Percentiles rank a stretch among this genome's conserved stretches.
phyloP scores from a whole-genome alignment of 2,888 invertebrate genomes.

The Platycheirus rosarum region DNA sequence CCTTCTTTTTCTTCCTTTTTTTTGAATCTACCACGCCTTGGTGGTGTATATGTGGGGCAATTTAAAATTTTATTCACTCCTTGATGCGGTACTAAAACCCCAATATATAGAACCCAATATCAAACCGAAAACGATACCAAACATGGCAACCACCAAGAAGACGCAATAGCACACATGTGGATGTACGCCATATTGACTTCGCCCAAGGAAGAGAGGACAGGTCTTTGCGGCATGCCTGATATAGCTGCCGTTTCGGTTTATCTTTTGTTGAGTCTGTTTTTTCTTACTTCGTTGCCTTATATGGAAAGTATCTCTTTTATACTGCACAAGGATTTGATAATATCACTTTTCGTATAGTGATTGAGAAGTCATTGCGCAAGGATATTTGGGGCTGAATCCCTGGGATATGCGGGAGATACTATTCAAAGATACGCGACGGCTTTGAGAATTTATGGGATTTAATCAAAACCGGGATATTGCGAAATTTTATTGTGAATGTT shows the following conservation, averaged over 20 bases:
- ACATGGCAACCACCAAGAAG: slow-evolving; percentile 71
- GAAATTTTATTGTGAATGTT: slow-evolving; percentile 69
- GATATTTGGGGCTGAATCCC: neutral
- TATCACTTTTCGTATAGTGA: slow-evolving; percentile 66
- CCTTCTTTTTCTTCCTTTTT: slow-evolving; percentile 3
- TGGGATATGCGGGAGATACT: slow-evolving; percentile 26
- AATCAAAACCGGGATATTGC: slow-evolving; percentile 68
- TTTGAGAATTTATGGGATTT: slow-evolving; percentile 70
- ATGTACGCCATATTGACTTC: neutral
- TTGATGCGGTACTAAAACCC: slow-evolving; percentile 72
- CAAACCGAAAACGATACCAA: slow-evolving; percentile 74
- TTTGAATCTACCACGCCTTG: slow-evolving; percentile 37
- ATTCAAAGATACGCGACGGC: slow-evolving; percentile 50
- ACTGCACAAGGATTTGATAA: slow-evolving; percentile 64
- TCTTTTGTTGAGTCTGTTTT: slow-evolving; percentile 8
- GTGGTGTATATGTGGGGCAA: slow-evolving; percentile 66
- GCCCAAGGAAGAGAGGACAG: slow-evolving; percentile 32
- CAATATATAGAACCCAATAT: slow-evolving; percentile 70
- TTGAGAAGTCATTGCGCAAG: slow-evolving; percentile 65
- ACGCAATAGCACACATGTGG: slow-evolving; percentile 43
- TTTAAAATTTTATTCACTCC: slow-evolving; percentile 74
- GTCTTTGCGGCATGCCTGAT: slow-evolving; percentile 68
- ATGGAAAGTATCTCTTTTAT: slow-evolving; percentile 48
- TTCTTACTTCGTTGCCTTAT: slow-evolving; percentile 17
- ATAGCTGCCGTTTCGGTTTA: slow-evolving; percentile 71